Percentiles rank a stretch among this genome's conserved stretches.
Conservation (phyloP, 1,140 invertebrate species). For the Drosophila pallidifrons region DNA sequence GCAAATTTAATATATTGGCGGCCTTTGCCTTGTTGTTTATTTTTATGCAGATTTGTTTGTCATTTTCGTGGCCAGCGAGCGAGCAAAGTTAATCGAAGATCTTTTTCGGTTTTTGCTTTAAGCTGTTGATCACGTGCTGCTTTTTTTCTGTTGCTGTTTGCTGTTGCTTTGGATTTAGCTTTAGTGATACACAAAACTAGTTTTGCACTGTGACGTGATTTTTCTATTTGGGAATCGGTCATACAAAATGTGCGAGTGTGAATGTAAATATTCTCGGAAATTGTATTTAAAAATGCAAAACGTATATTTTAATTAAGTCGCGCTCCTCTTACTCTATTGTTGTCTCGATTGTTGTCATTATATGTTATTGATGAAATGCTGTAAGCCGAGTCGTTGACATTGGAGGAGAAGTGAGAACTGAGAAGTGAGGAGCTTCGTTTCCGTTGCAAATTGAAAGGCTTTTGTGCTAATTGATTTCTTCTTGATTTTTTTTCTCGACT, state of each 20-base stretch:
- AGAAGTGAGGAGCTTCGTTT: slow-evolving; percentile 3
- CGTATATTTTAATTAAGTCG: slow-evolving; percentile 10
- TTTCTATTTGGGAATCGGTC: slow-evolving; percentile 19
- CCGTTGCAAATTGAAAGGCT: slow-evolving; percentile 31
- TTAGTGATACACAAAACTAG: slow-evolving; percentile 5
- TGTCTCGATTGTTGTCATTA: slow-evolving; percentile 12
- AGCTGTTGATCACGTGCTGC: slow-evolving; percentile 13
- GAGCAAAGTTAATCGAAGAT: neutral
- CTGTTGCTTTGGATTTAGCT: no score
- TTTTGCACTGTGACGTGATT: slow-evolving; percentile 22
- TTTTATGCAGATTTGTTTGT: slow-evolving; percentile 18
- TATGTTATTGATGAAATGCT: slow-evolving; percentile 1
- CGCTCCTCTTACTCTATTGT: neutral
- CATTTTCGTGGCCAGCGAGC: neutral
- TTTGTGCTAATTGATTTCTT: slow-evolving; percentile 35
- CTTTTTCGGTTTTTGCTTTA: neutral
- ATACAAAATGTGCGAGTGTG: slow-evolving; percentile 15
- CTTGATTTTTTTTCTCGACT: slow-evolving; percentile 10
- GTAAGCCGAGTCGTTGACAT: slow-evolving; percentile 28
- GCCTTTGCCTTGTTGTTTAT: neutral
- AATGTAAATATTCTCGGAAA: slow-evolving; percentile 29
- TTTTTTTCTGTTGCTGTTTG: no score
- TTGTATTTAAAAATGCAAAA: slow-evolving; percentile 13
- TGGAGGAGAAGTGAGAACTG: neutral
- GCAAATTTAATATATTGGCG: slow-evolving; percentile 1